Percentiles rank a stretch among this genome's conserved stretches.
Conservation (phyloP, 2,888 invertebrate species). For the Aquatica leii region DNA sequence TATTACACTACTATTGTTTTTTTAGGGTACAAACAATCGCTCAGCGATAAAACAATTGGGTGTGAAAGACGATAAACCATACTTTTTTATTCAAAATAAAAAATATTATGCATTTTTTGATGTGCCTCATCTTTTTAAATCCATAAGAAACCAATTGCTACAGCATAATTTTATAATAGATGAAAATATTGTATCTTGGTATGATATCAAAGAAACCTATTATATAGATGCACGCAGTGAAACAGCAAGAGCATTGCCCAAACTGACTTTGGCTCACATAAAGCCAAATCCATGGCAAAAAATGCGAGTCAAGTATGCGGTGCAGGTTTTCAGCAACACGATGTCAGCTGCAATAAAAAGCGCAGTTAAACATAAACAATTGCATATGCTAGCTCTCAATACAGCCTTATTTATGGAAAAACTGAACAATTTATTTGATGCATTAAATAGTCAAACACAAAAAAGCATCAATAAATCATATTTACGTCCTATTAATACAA, state of each 20-base stretch:
- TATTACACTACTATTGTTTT: neutral
- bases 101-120: constrained; percentile 7
- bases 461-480: constrained; percentile 2
- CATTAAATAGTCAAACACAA: constrained; percentile 4
- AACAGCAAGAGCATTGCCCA: neutral
- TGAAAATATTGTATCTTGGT: neutral
- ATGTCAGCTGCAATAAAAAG: constrained; percentile 11
- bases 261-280: neutral
- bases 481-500: neutral
- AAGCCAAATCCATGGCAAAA: constrained; percentile 7
- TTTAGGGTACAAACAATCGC: constrained; percentile 15
- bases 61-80: neutral
- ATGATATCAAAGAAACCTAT: constrained; percentile 16
- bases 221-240: constrained; percentile 7
- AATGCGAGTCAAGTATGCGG: neutral
- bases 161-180: constrained; percentile 7
- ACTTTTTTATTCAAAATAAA: neutral
- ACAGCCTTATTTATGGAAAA: constrained; percentile 9
- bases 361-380: neutral
- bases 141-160: constrained; percentile 5
- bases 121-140: constrained; percentile 11
- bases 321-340: constrained; percentile 5
- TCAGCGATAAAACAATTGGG: constrained; percentile 6
- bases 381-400: constrained; percentile 1
- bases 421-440: constrained; percentile 5